These are phyloP conservation scores for Aplochiton taeniatus DNA, from an alignment of 2,797 vertebrate genomes.

Conservation along the genomic window DNA sequence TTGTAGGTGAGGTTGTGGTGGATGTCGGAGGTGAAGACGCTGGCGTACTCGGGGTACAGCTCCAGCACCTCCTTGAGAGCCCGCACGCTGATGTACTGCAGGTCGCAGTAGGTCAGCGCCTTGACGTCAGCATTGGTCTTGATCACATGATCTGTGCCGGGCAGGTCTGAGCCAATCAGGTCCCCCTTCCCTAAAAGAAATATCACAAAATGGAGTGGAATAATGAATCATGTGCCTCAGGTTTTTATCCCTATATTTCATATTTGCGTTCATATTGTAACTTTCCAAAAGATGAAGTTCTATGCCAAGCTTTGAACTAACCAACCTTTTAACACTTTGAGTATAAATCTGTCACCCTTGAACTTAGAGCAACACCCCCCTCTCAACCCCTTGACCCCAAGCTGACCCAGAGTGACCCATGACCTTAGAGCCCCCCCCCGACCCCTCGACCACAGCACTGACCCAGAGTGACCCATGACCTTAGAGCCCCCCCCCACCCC, in stretches of 20 bases:
- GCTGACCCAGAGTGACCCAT: conserved; percentile 89
- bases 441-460: conserved; percentile 40
- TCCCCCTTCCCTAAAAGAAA: conserved; percentile 87
- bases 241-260: no score
- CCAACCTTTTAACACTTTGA: no score
- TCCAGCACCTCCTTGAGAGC: conserved; percentile 90
- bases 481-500: neutral
- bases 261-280: no score
- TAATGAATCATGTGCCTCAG: no score
- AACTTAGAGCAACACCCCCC: neutral
- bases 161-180: conserved; percentile 91
- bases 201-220: neutral
- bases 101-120: conserved; percentile 94
- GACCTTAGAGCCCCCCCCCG: neutral
- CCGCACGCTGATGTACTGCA: conserved; percentile 88
- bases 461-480: conserved; percentile 88
- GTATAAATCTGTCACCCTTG: neutral
- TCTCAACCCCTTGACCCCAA: neutral
- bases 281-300: no score
- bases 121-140: conserved; percentile 96
- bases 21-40: conserved; percentile 85
- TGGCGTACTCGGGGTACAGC: conserved; percentile 91
- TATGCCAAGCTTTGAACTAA: no score
- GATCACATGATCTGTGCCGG: conserved; percentile 84
- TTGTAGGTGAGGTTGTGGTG: conserved; percentile 96